Conservation (phyloP, 1,140 invertebrate species). For the Charaxes varanes region DNA sequence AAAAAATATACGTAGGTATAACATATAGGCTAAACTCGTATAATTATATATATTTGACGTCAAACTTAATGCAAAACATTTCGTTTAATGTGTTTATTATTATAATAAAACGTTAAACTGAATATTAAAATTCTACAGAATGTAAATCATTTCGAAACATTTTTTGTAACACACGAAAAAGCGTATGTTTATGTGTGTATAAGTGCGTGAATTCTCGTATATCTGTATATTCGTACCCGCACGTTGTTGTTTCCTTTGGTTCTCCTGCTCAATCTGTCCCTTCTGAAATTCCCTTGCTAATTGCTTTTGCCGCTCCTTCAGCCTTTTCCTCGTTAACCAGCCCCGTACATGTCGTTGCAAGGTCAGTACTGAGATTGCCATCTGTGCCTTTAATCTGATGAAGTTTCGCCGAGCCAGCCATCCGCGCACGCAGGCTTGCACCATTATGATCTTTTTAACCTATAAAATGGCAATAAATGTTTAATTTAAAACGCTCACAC, state of each 20-base stretch:
- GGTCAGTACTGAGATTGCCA: slow-evolving; percentile 79
- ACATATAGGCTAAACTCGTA: too few species aligned
- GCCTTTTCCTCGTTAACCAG: slow-evolving; percentile 76
- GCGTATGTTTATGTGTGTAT: too few species aligned
- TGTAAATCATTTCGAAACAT: too few species aligned
- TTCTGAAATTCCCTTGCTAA: slow-evolving; percentile 62
- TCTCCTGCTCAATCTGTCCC: slow-evolving; percentile 50
- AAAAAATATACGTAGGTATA: too few species aligned
- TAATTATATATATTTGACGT: too few species aligned
- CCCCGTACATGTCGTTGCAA: slow-evolving; percentile 80
- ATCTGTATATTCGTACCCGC: slow-evolving; percentile 16
- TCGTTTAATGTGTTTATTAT: too few species aligned
- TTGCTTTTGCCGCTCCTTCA: slow-evolving; percentile 60
- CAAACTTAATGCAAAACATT: too few species aligned
- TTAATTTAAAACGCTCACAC: too few species aligned
- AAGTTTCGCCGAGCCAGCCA: slow-evolving; percentile 80
- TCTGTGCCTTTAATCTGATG: slow-evolving; percentile 75
- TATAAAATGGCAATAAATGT: slow-evolving; percentile 53
- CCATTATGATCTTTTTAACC: slow-evolving; percentile 80
- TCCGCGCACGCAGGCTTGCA: slow-evolving; percentile 82
- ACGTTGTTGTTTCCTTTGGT: slow-evolving; percentile 53
- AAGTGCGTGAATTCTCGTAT: too few species aligned
- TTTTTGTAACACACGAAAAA: too few species aligned
- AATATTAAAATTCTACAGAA: too few species aligned
- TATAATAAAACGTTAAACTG: too few species aligned